phyloP scores from a whole-genome alignment of 2,113 vertebrate species.

The Promerops cafer region DNA sequence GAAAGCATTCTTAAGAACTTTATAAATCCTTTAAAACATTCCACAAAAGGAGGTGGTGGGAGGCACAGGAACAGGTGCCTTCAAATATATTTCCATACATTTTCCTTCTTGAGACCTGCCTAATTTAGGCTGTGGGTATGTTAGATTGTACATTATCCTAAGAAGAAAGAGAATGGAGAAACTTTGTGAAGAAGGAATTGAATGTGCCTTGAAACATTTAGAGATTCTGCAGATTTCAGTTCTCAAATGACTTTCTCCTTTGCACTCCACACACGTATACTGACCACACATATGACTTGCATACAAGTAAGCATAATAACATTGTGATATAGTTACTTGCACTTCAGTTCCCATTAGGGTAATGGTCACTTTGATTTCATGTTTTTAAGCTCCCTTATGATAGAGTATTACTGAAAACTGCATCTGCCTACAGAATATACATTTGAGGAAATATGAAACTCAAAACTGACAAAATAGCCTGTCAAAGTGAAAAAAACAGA shows the following conservation, averaged over 20 bases:
- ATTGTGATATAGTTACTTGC: not conserved
- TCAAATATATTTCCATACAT: not conserved
- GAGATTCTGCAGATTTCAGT: not conserved
- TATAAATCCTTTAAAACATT: not conserved
- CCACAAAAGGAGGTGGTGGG: rapidly evolving
- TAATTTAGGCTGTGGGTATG: not conserved
- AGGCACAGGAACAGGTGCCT: not conserved
- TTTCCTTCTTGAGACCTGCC: not conserved
- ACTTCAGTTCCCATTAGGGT: not conserved
- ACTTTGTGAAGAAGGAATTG: not conserved
- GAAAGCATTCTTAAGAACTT: not conserved
- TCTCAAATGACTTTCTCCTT: not conserved
- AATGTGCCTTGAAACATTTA: not conserved
- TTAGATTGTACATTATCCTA: not conserved
- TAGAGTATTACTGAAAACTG: not conserved
- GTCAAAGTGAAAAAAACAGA: not conserved
- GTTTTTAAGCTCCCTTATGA: not conserved
- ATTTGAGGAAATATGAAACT: not conserved
- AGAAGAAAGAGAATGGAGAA: not conserved
- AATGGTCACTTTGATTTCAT: not conserved
- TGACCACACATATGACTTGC: not conserved
- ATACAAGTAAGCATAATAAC: not conserved
- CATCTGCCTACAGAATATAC: not conserved
- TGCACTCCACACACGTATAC: not conserved
- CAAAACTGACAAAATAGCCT: not conserved